Base-by-base conservation (phyloP, 35 echinoderm and acorn worm species). In the Heliocidaris erythrogramma region DNA sequence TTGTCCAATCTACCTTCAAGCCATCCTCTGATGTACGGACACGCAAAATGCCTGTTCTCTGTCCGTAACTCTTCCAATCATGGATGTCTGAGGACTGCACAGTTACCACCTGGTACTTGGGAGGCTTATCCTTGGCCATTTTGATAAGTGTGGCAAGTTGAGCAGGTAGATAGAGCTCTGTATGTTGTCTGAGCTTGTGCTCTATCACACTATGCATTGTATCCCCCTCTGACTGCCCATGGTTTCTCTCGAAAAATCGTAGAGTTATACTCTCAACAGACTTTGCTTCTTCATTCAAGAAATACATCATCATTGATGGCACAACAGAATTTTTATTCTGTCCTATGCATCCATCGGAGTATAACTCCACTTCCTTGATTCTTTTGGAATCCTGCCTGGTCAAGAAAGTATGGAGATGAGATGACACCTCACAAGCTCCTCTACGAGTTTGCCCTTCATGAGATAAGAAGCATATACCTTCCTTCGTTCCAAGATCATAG, bases 281-380 rank as follows among this genome's bases (percentile, higher is more conserved):
- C 59, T 61, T 61, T 48, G 29, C 71, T 7, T 92, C 92, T n/a
- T n/a, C n/a, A n/a, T n/a, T n/a, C n/a, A n/a, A n/a, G n/a, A n/a
- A n/a, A n/a, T n/a, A n/a, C n/a, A 12, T 31, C 94, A 14, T 94
- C 96, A 98, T 98, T 13, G 96, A 32, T 48, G 97, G 97, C 30
- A 98, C 18, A 52, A 98, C 52, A 24, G 86, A 95, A 52, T 94
- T 96, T 85, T 98, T 98, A 78, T 98, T 98, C 35, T 98, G 97
- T 27, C 97, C 97, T 48, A 71, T 86, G 85, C 95, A 97, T 14
- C 95, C 97, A 92, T 97, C 95, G 8, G 97, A 85, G 69, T 96
- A 98, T n/a, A 98, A 48, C 48, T 90, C 93, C 24, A 96, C 69
- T 94, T 94, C 89, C 9, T 42, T 94, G 7, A 96, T 48, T 13